Evolutionary conservation across 2,888 invertebrate genomes (phyloP).

Genomic region (Ditula angustiorana): DNA sequence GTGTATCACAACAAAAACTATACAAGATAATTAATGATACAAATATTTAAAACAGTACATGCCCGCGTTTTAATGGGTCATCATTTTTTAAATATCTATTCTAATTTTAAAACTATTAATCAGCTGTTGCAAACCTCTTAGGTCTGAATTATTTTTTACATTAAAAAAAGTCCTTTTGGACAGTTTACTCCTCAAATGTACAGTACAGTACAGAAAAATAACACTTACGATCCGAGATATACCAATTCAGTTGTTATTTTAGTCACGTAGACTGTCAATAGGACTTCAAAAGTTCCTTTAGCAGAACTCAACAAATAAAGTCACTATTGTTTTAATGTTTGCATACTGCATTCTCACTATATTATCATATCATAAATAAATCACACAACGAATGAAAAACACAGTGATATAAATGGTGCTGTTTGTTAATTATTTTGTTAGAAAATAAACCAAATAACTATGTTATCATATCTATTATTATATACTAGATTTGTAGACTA

Average conservation of each 20-base stretch:
- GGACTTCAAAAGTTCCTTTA: slow-evolving; percentile 12
- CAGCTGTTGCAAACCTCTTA: too few relatives aligned
- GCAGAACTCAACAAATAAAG: slow-evolving; percentile 9
- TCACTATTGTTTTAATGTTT: slow-evolving; percentile 1
- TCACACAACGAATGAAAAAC: slow-evolving; percentile 63
- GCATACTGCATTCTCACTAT: slow-evolving; percentile 31
- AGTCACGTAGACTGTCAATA: neutral
- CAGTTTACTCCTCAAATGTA: neutral
- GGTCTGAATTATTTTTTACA: too few relatives aligned
- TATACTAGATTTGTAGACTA: slow-evolving; percentile 52
- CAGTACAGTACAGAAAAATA: too few relatives aligned
- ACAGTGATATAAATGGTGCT: slow-evolving; percentile 76
- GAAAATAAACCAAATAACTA: slow-evolving; percentile 76
- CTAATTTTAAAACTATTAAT: too few relatives aligned
- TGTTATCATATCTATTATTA: slow-evolving; percentile 55
- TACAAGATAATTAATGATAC: neutral
- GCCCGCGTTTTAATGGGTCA: neutral
- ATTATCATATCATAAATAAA: slow-evolving; percentile 29
- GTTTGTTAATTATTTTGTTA: slow-evolving; percentile 69
- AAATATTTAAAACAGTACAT: neutral
- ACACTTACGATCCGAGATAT: too few relatives aligned
- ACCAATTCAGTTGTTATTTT: too few relatives aligned
- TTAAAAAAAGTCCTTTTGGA: neutral
- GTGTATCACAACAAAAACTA: neutral
- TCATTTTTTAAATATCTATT: neutral